These are phyloP conservation scores for Carduelis carduelis DNA, from an alignment of 2,797 vertebrate genomes.

Conservation along the genomic window DNA sequence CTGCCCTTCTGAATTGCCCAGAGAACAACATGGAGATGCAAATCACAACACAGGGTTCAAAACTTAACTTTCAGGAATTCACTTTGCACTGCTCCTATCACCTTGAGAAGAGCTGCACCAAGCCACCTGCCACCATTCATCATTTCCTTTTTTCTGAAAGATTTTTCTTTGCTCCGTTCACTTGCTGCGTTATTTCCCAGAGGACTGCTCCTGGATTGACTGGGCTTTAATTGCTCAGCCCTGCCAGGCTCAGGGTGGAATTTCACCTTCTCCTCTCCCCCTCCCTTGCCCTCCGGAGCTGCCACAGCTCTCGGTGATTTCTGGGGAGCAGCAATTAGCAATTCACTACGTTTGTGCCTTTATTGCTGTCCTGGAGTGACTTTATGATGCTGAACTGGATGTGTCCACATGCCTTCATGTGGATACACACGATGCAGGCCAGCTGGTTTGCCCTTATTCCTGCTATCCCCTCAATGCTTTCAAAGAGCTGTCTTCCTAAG, in stretches of 20 bases:
- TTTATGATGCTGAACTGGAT: background rate
- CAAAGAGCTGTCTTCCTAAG: background rate
- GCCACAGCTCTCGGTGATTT: background rate
- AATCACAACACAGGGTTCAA: background rate
- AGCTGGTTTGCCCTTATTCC: background rate
- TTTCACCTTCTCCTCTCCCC: slow-evolving; percentile 20
- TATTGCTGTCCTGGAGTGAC: background rate
- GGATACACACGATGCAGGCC: background rate
- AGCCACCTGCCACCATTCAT: background rate
- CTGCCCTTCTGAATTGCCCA: background rate
- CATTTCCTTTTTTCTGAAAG: slow-evolving; percentile 22
- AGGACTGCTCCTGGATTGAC: slow-evolving; percentile 51
- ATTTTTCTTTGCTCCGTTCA: background rate
- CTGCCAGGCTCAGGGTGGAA: background rate
- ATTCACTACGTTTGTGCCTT: background rate
- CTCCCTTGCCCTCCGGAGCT: background rate
- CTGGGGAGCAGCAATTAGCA: background rate
- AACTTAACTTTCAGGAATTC: background rate
- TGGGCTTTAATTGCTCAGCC: slow-evolving; percentile 50
- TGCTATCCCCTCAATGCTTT: background rate
- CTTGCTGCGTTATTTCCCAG: slow-evolving; percentile 45
- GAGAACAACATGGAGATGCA: background rate
- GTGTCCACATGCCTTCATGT: background rate
- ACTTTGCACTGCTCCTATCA: background rate
- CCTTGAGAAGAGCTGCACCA: background rate